Conservation (phyloP, 2,888 invertebrate species). For the Cyclophora albipunctata region DNA sequence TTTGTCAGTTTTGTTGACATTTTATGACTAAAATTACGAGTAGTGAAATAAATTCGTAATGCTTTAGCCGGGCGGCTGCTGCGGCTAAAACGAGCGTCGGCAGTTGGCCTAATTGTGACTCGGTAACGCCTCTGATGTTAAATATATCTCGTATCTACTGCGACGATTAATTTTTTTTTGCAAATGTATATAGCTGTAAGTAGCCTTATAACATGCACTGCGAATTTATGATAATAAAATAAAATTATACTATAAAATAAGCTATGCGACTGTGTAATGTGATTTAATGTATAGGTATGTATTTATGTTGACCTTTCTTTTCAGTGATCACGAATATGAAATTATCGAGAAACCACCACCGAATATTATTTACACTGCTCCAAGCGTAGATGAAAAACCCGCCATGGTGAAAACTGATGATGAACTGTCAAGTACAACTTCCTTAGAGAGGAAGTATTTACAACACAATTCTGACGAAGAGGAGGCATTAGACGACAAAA, state of each 20-base stretch:
- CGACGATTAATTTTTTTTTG: constrained; percentile 43
- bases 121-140: constrained; percentile 56
- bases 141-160: constrained; percentile 57
- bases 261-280: background rate
- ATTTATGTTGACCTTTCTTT: constrained; percentile 35
- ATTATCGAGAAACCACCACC: constrained; percentile 84
- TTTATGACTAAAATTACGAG: constrained; percentile 49
- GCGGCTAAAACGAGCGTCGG: constrained; percentile 70
- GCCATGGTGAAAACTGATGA: constrained; percentile 60
- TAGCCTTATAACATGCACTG: constrained; percentile 22
- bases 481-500: constrained; percentile 51
- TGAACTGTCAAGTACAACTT: constrained; percentile 68
- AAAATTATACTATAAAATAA: background rate
- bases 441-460: constrained; percentile 63
- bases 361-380: constrained; percentile 53
- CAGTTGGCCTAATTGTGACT: constrained; percentile 71
- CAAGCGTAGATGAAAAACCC: constrained; percentile 52
- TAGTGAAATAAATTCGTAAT: constrained; percentile 46
- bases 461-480: constrained; percentile 70
- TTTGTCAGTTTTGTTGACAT: constrained; percentile 37
- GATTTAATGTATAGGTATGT: too few species aligned
- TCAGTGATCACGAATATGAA: constrained; percentile 95
- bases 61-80: constrained; percentile 61
- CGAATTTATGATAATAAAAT: constrained; percentile 16
- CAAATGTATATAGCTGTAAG: constrained; percentile 24